A percentile compares a stretch with the other conserved stretches of the same genome.
These are phyloP conservation scores for Malacosoma neustria DNA, from an alignment of 2,888 invertebrate genomes.

Conservation along the genomic window DNA sequence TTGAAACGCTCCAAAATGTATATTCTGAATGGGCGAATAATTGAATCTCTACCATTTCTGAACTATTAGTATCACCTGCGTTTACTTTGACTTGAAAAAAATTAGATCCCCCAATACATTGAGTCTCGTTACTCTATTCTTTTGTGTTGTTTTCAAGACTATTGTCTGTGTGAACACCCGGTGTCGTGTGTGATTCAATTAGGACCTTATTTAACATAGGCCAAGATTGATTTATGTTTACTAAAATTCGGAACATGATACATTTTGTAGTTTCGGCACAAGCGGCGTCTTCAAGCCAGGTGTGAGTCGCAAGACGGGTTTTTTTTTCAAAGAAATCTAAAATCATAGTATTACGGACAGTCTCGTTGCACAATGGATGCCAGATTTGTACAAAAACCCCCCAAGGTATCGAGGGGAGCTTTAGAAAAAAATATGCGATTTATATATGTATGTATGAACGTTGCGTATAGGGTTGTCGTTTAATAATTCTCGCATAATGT, in stretches of 20 bases:
- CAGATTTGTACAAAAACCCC: slow-evolving; percentile 69
- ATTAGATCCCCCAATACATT: slow-evolving; percentile 53
- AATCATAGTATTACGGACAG: slow-evolving; percentile 50
- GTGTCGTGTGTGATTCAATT: slow-evolving; percentile 42
- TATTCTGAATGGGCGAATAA: slow-evolving; percentile 59
- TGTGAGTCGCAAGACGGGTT: slow-evolving; percentile 39
- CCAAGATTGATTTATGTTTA: slow-evolving; percentile 48
- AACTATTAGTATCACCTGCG: slow-evolving; percentile 62
- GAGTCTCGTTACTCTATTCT: slow-evolving; percentile 67
- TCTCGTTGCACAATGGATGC: slow-evolving; percentile 59
- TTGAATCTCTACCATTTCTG: slow-evolving; percentile 53
- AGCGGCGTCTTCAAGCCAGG: slow-evolving; percentile 55
- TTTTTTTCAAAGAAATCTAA: slow-evolving; percentile 28
- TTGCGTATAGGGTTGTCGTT: not conserved
- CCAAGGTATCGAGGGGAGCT: slow-evolving; percentile 36
- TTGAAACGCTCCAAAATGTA: slow-evolving; percentile 41
- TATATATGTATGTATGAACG: slow-evolving; percentile 21
- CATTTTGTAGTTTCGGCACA: slow-evolving; percentile 20
- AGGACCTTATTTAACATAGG: slow-evolving; percentile 52
- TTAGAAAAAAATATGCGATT: slow-evolving; percentile 30
- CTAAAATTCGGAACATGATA: slow-evolving; percentile 29
- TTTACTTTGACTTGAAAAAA: slow-evolving; percentile 34
- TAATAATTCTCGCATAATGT: no score
- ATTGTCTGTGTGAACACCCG: slow-evolving; percentile 40
- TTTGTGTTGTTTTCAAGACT: slow-evolving; percentile 39